Base-by-base conservation (phyloP, 2,797 vertebrate genomes). In the Stomatorhinus walkeri region DNA sequence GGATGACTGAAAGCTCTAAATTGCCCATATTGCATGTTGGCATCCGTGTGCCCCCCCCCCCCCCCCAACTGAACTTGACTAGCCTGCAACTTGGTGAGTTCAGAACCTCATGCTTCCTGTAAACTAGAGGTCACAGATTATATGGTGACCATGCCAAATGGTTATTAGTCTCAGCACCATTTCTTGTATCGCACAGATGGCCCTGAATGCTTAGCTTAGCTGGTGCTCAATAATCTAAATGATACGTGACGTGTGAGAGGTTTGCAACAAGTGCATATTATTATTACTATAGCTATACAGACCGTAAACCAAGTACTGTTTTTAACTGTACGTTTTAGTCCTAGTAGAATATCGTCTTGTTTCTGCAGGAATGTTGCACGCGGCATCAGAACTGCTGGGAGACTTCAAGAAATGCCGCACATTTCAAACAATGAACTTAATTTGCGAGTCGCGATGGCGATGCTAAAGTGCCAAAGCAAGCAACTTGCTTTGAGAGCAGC, bases 1-100 rank as follows among this genome's bases (percentile, higher is more conserved):
- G 32, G 76, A 36, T 16, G 12, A 81, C 32, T 40, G 76, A 40
- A 16, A 81, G 40, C 92, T 93, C 43, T 83, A 87, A 93, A 94
- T 90, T 92, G 87, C 91, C 89, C 91, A 24, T 68, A 68, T 24
- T 12, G 22, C 24, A 68, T 68, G 61, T 28, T 32, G 24, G 61
- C 24, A 12, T 59, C 54, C 0, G 56, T 59, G n/a, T 59, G 56
- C 22, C 19, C 1, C 19, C n/a, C 56, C 52, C 4, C 51, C 54
- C 4, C 54, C 5, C 19, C 54, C 54, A 9, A 19, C 12, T 32
- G 36, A 76, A 40, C 1, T 40, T 76, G 49, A 86, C 56, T 56
- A 40, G 48, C 24, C 51, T 19, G 10, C 84, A 40, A 51, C 24
- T 52, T 48, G 24, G n/a, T 54, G 84, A 24, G n/a, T 32, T 32